Percentiles rank a stretch among this genome's conserved stretches.
phyloP scores from a whole-genome alignment of 2,888 invertebrate species.

The Dexiosoma caninum region DNA sequence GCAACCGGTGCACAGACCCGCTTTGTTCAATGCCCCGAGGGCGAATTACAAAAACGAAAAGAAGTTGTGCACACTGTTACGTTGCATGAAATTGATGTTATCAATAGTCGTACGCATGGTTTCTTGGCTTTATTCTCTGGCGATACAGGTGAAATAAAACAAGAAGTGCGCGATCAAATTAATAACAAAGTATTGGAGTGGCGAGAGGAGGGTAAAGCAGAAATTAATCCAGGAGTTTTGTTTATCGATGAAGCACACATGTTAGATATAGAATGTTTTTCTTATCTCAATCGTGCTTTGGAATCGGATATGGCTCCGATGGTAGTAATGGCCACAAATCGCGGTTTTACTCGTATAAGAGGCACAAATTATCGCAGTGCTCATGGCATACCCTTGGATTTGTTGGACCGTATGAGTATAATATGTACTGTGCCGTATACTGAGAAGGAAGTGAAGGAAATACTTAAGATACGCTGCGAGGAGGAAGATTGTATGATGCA shows the following conservation, averaged over 20 bases:
- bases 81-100: constrained; percentile 99
- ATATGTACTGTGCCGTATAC: constrained; percentile 93
- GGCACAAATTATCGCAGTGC: constrained; percentile 96
- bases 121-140: constrained; percentile 98
- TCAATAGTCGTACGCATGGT: constrained; percentile 98
- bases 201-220: constrained; percentile 99
- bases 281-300: constrained; percentile 96
- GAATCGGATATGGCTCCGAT: constrained; percentile 98
- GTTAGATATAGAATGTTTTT: constrained; percentile 99
- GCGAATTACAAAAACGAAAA: constrained; percentile 98
- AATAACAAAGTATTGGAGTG: constrained; percentile 98
- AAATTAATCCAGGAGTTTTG: constrained; percentile 97
- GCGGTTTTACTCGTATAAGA: constrained; percentile 95
- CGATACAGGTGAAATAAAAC: constrained; percentile 99
- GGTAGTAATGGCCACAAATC: constrained; percentile 99
- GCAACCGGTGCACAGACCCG: constrained; percentile 93
- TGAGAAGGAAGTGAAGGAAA: constrained; percentile 93
- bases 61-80: constrained; percentile 99
- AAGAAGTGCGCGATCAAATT: constrained; percentile 98
- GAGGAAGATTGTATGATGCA: constrained; percentile 98
- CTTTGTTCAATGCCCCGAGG: constrained; percentile 99
- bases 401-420: constrained; percentile 96
- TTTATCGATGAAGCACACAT: constrained; percentile 99
- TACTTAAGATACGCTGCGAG: constrained; percentile 95
- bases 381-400: constrained; percentile 97